phyloP scores from a whole-genome alignment of 2,888 invertebrate species.

The Clunio marinus region DNA sequence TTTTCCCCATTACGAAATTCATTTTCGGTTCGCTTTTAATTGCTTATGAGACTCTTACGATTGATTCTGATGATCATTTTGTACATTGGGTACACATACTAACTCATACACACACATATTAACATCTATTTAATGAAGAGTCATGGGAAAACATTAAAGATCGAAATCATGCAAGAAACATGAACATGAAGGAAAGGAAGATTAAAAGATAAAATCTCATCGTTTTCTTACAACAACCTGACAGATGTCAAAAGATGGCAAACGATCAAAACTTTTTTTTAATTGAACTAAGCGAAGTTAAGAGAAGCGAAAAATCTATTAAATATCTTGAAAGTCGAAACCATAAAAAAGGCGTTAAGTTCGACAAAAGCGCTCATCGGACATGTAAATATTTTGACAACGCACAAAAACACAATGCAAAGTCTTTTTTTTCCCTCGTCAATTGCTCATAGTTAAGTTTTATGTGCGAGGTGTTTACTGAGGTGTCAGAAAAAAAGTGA shows the following conservation, averaged over 20 bases:
- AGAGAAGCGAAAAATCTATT: too few relatives aligned
- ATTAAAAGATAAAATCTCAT: too few relatives aligned
- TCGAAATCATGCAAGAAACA: neutral
- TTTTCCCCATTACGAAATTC: constrained; percentile 26
- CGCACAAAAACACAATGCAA: neutral
- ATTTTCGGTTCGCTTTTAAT: neutral
- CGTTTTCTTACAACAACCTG: too few relatives aligned
- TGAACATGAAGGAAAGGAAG: neutral
- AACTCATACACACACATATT: neutral
- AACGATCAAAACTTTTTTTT: too few relatives aligned
- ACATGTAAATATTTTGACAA: neutral
- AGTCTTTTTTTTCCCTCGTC: neutral
- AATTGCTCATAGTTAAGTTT: too few relatives aligned
- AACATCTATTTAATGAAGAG: neutral
- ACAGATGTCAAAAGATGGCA: too few relatives aligned
- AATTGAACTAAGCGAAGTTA: too few relatives aligned
- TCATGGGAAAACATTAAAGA: neutral
- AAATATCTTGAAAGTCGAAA: too few relatives aligned
- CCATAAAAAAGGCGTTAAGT: too few relatives aligned
- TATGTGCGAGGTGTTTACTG: neutral
- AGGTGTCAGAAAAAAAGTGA: neutral
- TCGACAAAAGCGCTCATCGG: too few relatives aligned
- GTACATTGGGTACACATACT: neutral
- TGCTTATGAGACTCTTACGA: neutral
- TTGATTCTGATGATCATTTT: constrained; percentile 41